phyloP scores from a whole-genome alignment of 2,113 vertebrate species.

The Mirza zaza region DNA sequence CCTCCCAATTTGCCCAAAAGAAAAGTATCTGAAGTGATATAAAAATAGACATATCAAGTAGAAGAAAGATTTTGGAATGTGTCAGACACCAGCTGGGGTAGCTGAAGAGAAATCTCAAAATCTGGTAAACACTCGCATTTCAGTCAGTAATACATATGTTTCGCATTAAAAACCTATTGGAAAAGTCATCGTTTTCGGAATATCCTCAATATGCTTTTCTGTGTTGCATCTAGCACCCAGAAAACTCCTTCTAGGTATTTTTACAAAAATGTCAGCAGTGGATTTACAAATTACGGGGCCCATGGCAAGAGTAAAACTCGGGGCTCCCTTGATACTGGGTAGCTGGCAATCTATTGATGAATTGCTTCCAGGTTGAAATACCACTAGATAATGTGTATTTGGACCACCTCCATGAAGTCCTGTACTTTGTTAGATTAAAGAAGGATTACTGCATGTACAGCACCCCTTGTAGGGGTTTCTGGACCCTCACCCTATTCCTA shows the following conservation, averaged over 20 bases:
- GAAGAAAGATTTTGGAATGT: conserved; percentile 57
- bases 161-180: conserved; percentile 63
- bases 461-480: background rate
- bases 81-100: conserved; percentile 58
- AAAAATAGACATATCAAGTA: conserved; percentile 69
- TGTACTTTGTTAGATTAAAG: background rate
- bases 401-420: background rate
- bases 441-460: background rate
- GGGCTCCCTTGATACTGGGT: conserved; percentile 40
- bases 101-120: conserved; percentile 65
- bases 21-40: conserved; percentile 39
- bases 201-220: conserved; percentile 57
- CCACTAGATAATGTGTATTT: background rate
- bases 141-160: conserved; percentile 53
- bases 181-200: conserved; percentile 60
- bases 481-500: background rate
- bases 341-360: conserved; percentile 42
- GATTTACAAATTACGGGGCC: conserved; percentile 64
- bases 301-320: conserved; percentile 58
- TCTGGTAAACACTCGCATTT: conserved; percentile 57
- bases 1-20: conserved; percentile 54
- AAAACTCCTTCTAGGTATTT: conserved; percentile 56
- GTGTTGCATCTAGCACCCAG: conserved; percentile 21
- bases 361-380: conserved; percentile 36
- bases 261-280: conserved; percentile 55